These are phyloP conservation scores for Urocitellus parryii DNA, from an alignment of 2,113 vertebrate species.

Conservation along the genomic window DNA sequence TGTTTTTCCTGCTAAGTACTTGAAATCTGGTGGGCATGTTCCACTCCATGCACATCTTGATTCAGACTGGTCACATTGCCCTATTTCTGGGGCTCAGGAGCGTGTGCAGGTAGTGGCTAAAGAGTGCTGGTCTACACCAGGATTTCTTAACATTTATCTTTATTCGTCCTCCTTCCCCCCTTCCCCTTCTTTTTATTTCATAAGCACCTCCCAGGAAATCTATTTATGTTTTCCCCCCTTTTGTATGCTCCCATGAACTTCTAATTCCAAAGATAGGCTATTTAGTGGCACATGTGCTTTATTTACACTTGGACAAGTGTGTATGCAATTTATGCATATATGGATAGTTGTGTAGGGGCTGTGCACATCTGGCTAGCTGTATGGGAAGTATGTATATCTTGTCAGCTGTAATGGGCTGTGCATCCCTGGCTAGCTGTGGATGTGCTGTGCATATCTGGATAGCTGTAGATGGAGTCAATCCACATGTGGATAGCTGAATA, in stretches of 20 bases:
- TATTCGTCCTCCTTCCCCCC: too few species aligned
- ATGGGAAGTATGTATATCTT: not conserved
- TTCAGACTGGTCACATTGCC: not conserved
- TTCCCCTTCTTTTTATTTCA: not conserved
- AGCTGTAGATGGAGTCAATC: too few species aligned
- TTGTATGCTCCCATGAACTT: not conserved
- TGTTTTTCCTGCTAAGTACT: not conserved
- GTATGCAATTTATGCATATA: not conserved
- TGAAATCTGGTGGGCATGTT: not conserved
- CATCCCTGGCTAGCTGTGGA: too few species aligned
- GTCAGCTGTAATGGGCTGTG: not conserved
- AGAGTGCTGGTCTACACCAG: not conserved
- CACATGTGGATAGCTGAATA: not conserved
- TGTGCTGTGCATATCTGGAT: too few species aligned
- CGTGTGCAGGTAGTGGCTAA: rapidly evolving
- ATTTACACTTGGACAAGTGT: not conserved
- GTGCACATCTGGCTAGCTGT: not conserved
- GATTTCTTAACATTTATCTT: not conserved
- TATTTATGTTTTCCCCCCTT: not conserved
- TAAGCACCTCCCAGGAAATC: not conserved
- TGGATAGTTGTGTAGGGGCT: not conserved
- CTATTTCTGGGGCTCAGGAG: not conserved
- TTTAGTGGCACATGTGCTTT: too few species aligned
- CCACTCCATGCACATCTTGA: not conserved
- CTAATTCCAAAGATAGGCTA: not conserved